Evolutionary conservation across 2,797 vertebrate genomes (phyloP), one percentile per base, ranked within the genome.

Genomic region (Tauraco hartlaubi): DNA sequence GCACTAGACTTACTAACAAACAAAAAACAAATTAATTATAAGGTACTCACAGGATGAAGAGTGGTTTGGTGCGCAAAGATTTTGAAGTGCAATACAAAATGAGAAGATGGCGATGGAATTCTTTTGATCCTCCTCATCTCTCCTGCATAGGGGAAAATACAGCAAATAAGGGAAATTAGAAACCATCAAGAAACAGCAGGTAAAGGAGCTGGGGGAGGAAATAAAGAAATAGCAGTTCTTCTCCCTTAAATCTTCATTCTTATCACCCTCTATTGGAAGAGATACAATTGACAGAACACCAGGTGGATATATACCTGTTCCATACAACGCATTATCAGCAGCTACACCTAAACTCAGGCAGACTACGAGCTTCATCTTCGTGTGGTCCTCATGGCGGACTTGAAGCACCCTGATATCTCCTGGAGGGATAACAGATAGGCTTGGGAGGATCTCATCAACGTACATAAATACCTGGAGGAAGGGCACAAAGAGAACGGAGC

Each of bases 21-120:
- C 23, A 41, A 85, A 69, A 11, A 1, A 9, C 26, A 63, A 59
- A 43, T 62, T 1, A 37, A 54, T n/a, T 49, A 28, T 21, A 13
- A 67, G 19, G 23, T 66, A 74, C 22, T 78, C 9, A 11, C 41
- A 56, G 28, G 67, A 54, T 20, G 46, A 68, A 85, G 63, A 72
- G 11, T 0, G 0, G 13, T 28, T 61, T 64, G 25, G 43, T 29
- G 10, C 7, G 6, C 1, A 2, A 46, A 46, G 62, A 67, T 25
- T 46, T 5, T 75, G 51, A 75, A 31, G 15, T 25, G 8, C 31
- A 23, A 37, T 33, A 62, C 23, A 46, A 66, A 88, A 77, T 31
- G 16, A 72, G 35, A 81, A 43, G 23, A 59, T 17, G 19, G 28
- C 8, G 48, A 63, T 39, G 19, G 10, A 81, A 28, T 74, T 63